phyloP scores from a whole-genome alignment of 2,113 vertebrate species.

The Morone chrysops region DNA sequence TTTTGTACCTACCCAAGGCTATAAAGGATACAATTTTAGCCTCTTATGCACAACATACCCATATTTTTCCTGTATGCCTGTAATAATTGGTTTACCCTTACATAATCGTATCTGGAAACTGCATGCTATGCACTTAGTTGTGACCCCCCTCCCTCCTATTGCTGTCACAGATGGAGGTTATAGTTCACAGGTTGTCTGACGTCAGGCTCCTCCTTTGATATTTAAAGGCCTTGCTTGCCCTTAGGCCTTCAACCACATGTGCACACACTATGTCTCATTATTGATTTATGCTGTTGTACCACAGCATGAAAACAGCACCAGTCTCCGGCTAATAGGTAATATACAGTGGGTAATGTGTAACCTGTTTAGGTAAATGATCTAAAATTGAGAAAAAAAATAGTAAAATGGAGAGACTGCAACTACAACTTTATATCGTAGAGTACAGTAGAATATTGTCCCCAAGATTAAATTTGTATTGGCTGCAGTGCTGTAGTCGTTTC shows the following conservation, averaged over 20 bases:
- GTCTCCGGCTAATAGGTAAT: neutral
- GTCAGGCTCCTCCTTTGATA: constrained; percentile 55
- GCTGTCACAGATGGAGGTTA: constrained; percentile 54
- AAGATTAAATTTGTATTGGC: too few species aligned
- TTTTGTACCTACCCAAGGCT: constrained; percentile 38
- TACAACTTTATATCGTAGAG: neutral
- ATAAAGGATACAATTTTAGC: constrained; percentile 29
- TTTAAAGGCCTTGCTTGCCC: constrained; percentile 70
- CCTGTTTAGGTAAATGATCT: neutral
- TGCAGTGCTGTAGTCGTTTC: too few species aligned
- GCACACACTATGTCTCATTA: constrained; percentile 10
- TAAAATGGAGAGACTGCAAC: too few species aligned
- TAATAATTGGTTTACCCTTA: constrained; percentile 66
- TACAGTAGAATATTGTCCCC: too few species aligned
- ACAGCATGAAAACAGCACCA: neutral
- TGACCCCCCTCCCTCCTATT: neutral
- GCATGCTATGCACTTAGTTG: neutral
- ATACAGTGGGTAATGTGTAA: neutral
- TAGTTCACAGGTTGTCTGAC: constrained; percentile 57
- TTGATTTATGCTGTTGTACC: constrained; percentile 30
- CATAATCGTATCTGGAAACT: constrained; percentile 66
- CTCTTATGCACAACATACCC: constrained; percentile 55
- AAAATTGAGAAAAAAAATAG: neutral
- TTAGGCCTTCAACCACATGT: constrained; percentile 42
- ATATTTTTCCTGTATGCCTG: constrained; percentile 34